A percentile compares a stretch with the other conserved stretches of the same genome.
These are phyloP conservation scores for Drosophila busckii DNA, from an alignment of 1,140 invertebrate genomes.

Conservation along the genomic window DNA sequence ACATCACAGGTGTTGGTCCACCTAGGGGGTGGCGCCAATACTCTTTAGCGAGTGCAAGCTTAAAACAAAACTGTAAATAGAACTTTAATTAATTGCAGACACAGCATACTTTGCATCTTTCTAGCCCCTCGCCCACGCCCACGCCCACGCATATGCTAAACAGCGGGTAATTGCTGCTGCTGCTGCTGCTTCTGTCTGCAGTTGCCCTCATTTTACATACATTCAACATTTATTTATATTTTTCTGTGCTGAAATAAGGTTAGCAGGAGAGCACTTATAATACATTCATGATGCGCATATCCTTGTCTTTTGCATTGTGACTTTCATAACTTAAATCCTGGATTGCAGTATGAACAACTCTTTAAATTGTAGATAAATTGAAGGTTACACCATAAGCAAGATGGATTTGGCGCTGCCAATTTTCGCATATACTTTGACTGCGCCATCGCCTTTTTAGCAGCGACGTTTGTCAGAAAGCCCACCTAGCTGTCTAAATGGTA, in stretches of 20 bases:
- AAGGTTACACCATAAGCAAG: no score
- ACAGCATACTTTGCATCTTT: constrained; percentile 18
- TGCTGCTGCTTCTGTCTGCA: constrained; percentile 54
- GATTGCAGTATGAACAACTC: no score
- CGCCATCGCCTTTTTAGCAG: no score
- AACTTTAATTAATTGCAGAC: constrained; percentile 65
- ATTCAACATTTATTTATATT: not conserved
- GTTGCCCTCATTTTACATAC: constrained; percentile 39
- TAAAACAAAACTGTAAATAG: constrained; percentile 58
- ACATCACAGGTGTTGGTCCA: constrained; percentile 25
- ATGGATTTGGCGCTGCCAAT: no score
- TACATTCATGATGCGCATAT: constrained; percentile 21
- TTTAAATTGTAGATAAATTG: no score
- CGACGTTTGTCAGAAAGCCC: no score
- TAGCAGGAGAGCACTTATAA: not conserved
- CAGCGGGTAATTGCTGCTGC: constrained; percentile 55
- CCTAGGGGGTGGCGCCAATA: constrained; percentile 35
- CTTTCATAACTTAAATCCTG: no score
- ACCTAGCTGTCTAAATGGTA: no score
- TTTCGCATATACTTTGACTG: no score
- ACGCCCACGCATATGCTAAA: constrained; percentile 22
- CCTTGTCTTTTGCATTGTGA: no score
- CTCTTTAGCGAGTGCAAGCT: constrained; percentile 18
- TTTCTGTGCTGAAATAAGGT: constrained; percentile 13
- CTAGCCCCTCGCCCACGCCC: constrained; percentile 1